A percentile compares a stretch with the other conserved stretches of the same genome.
These are phyloP conservation scores for Coecobrya sp. DNA, from an alignment of 2,888 invertebrate species.

Conservation along the genomic window DNA sequence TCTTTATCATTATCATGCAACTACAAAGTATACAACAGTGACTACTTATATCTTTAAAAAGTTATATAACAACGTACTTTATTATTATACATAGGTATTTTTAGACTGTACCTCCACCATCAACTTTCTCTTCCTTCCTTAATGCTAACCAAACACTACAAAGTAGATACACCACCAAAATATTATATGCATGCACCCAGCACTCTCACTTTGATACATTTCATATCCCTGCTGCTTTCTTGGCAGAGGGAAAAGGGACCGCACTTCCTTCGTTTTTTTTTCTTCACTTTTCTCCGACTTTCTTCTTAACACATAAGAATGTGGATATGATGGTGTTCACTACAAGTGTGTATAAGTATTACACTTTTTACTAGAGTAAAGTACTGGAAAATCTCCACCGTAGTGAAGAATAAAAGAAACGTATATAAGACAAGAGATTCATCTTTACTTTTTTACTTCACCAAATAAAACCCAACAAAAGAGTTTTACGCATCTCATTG, in stretches of 20 bases:
- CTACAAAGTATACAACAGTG: conserved; percentile 21
- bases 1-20: conserved; percentile 5
- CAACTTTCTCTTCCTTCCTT: conserved; percentile 20
- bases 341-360: conserved; percentile 6
- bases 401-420: background rate
- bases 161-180: conserved; percentile 29
- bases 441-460: background rate
- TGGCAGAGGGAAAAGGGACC: background rate
- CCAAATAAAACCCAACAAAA: conserved; percentile 19
- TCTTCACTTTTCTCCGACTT: background rate
- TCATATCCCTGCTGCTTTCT: background rate
- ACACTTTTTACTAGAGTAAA: background rate
- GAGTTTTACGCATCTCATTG: conserved; percentile 11
- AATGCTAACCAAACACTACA: conserved; percentile 65
- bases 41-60: background rate
- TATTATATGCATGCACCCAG: conserved; percentile 49
- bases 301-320: background rate
- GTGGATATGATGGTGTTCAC: background rate
- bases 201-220: conserved; percentile 1
- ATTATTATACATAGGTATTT: background rate
- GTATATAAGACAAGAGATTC: background rate
- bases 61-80: background rate
- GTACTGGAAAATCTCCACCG: conserved; percentile 1
- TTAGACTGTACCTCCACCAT: background rate
- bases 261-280: background rate